Base-by-base conservation (phyloP, 2,113 vertebrate species). In the Fulmarus glacialis region DNA sequence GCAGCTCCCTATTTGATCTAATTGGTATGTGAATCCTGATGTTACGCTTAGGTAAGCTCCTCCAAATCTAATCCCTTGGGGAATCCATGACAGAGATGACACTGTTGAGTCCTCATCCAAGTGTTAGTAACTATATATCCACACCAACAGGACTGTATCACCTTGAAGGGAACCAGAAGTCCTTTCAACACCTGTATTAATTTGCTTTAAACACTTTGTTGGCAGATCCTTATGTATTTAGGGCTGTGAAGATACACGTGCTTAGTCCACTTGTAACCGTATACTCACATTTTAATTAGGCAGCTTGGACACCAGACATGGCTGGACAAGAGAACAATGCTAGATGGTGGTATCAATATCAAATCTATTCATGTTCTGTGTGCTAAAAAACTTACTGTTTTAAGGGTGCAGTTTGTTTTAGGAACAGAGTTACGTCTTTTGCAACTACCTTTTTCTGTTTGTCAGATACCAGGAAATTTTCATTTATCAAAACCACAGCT, bases 321-420 rank as follows among this genome's bases (percentile, higher is more conserved):
- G 22, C n/a, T 32, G 48, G 36, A 24, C 11, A 36, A 42, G 27
- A 15, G 22, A 50, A 11, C 3, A 8, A 3, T 4, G 47, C 27
- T 38, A 5, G 15, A 11, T 1, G 4, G 15, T 8, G 15, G 14
- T 30, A 11, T 19, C 24, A 1, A 0, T 38, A 34, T 9, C 30
- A 12, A 40, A 48, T 16, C 15, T 38, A 8, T 29, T 60, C 12
- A 2, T 4, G 8, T 34, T 70, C 13, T 68, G 17, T 5, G 17
- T 30, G 42, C 18, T 73, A 10, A 50, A 66, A 26, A 19, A 4
- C 11, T 6, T 15, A 1, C 4, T 5, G 9, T 3, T 73, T n/a
- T 15, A 43, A 77, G 24, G 29, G 18, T 81, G 47, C 9, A 4
- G 34, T 73, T 90, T 40, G 5, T 10, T 52, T 80, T 45, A 62